A percentile compares a stretch with the other conserved stretches of the same genome.
Conservation (phyloP, 2,113 vertebrate species). For the Stigmatopora nigra region DNA sequence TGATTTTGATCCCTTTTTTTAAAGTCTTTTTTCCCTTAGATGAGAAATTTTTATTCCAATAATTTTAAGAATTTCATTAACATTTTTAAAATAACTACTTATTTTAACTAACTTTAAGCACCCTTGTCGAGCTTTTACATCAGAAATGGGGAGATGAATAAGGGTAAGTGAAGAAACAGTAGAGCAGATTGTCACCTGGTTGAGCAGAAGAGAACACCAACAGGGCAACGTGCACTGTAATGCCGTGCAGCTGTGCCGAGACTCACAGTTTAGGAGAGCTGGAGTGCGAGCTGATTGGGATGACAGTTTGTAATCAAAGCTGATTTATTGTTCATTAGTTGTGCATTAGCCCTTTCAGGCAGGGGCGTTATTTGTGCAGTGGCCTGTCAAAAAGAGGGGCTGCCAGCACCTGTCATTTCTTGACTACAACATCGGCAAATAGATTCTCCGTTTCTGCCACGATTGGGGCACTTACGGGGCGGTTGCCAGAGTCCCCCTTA, state of each 20-base stretch:
- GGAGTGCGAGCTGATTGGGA: constrained; percentile 84
- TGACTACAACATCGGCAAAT: constrained; percentile 79
- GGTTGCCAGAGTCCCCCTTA: constrained; percentile 32
- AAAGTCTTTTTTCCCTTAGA: neutral
- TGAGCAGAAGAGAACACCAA: constrained; percentile 40
- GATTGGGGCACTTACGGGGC: constrained; percentile 38
- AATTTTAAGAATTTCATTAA: neutral
- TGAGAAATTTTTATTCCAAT: constrained; percentile 3
- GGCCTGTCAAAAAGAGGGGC: constrained; percentile 83
- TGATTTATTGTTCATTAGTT: constrained; percentile 99
- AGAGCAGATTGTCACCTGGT: constrained; percentile 33
- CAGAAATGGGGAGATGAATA: constrained; percentile 19
- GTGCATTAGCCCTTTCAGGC: constrained; percentile 95
- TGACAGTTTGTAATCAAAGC: constrained; percentile 99
- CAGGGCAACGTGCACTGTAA: constrained; percentile 47
- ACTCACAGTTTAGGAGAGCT: constrained; percentile 73
- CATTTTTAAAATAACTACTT: neutral
- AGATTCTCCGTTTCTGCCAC: constrained; percentile 66
- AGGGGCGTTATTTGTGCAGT: constrained; percentile 92
- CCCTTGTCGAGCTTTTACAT: constrained; percentile 30
- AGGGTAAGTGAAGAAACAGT: constrained; percentile 7
- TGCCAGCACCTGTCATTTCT: constrained; percentile 93
- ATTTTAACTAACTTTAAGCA: neutral
- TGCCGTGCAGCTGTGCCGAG: constrained; percentile 72
- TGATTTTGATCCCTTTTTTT: constrained; percentile 10